phyloP scores from a whole-genome alignment of 37 sponge, comb jelly and placozoan genomes.

The Chondrilla cf. caribensis region DNA sequence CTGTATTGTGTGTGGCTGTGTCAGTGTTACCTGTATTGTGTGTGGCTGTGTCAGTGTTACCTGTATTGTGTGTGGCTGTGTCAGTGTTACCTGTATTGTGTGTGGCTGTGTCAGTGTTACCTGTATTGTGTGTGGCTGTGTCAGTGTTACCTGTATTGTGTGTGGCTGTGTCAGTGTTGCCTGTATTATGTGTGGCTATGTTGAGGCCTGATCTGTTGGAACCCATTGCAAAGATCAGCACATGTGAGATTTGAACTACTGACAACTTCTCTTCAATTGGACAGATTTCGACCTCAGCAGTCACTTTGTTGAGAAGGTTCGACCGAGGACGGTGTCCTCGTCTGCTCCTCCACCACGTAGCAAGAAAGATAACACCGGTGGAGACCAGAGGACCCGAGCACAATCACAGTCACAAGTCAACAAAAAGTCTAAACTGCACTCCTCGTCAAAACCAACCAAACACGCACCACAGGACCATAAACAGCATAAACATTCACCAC shows the following conservation, averaged over 20 bases:
- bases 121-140: too few species aligned
- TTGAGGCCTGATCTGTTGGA: too few species aligned
- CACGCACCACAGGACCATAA: neutral
- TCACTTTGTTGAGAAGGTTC: conserved; percentile 24
- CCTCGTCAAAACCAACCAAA: neutral
- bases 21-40: too few species aligned
- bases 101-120: too few species aligned
- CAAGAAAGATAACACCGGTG: neutral
- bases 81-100: too few species aligned
- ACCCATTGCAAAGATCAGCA: too few species aligned
- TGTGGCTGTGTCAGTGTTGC: too few species aligned
- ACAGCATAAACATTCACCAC: neutral
- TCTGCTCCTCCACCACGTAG: neutral
- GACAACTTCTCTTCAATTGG: neutral
- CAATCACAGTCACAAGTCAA: neutral
- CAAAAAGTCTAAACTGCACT: neutral
- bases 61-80: too few species aligned
- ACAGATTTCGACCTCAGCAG: conserved; percentile 27
- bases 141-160: too few species aligned
- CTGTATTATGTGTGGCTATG: too few species aligned
- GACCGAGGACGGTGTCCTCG: conserved; percentile 5
- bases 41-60: too few species aligned
- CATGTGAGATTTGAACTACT: neutral
- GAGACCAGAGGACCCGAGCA: neutral
- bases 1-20: too few species aligned